These are phyloP conservation scores for Riparia riparia DNA, from an alignment of 2,113 vertebrate genomes.

Conservation along the genomic window DNA sequence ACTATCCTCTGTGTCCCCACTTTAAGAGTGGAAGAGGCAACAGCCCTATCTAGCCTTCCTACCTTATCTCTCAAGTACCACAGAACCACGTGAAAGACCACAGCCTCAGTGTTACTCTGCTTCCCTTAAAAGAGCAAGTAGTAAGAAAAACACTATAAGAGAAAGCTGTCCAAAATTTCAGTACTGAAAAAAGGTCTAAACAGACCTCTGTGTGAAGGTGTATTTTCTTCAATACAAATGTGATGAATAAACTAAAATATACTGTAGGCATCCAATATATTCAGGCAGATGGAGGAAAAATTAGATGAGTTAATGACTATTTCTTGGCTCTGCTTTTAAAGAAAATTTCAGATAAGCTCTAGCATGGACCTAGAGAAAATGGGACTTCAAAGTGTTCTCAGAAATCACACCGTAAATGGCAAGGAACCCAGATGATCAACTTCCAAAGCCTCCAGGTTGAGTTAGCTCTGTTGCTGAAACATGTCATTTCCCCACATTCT, in stretches of 20 bases:
- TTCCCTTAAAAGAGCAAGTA: not conserved
- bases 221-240: not conserved
- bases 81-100: not conserved
- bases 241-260: not conserved
- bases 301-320: not conserved
- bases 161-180: not conserved
- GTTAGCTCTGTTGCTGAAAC: not conserved
- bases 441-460: not conserved
- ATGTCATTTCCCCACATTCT: not conserved
- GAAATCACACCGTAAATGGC: not conserved
- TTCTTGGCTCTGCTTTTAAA: not conserved
- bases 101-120: not conserved
- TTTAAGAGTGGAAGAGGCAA: not conserved
- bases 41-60: not conserved
- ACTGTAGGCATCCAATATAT: not conserved
- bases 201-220: not conserved
- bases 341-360: not conserved
- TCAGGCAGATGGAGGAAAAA: not conserved
- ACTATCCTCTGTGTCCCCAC: no score
- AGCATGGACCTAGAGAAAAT: not conserved
- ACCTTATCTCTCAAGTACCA: not conserved
- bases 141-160: not conserved
- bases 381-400: not conserved
- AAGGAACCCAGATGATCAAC: not conserved
- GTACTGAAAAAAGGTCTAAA: not conserved